Evolutionary conservation across 2,797 vertebrate species (phyloP), one percentile per base, ranked within the genome.

Genomic region (Acanthurus tractus): DNA sequence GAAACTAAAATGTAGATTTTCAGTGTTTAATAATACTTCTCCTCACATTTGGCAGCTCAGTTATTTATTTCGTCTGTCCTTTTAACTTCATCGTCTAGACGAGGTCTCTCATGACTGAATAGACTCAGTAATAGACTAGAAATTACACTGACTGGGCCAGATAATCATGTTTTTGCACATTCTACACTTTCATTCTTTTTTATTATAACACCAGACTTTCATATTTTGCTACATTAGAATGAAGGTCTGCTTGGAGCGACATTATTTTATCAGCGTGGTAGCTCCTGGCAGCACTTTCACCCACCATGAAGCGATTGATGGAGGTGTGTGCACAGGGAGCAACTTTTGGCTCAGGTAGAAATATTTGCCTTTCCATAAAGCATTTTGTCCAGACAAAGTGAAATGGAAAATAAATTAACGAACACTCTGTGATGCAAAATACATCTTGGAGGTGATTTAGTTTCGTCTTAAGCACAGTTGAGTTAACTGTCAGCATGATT

Each of bases 321-420:
- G 71, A 81, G 64, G 68, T 50, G 59, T 61, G 8, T 45, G 53
- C 36, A 15, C 69, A 66, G 61, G 69, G 81, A 75, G 74, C 58
- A 73, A 77, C 75, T 81, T 85, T 63, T 83, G 77, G 76, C 79
- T 72, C 12, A 1, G 9, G 48, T 44, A 55, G 56, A 70, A 69
- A 82, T 81, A 70, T 82, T 85, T 75, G 56, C 54, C 61, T 75
- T 70, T 84, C 84, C 70, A 83, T 88, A 85, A 91, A 90, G 14
- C 86, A 83, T 82, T 84, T 86, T 87, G 85, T 81, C 59, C 34
- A 29, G 70, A 89, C 84, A 75, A 82, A 81, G 59, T 78, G 76
- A 84, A 89, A 83, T 70, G 70, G 59, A 88, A 86, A 76, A 80
- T 79, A 80, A 89, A 89, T 86, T 57, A 89, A 80, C 57, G 70